phyloP scores from a whole-genome alignment of 2,888 invertebrate species.

The Nasonia oneida region DNA sequence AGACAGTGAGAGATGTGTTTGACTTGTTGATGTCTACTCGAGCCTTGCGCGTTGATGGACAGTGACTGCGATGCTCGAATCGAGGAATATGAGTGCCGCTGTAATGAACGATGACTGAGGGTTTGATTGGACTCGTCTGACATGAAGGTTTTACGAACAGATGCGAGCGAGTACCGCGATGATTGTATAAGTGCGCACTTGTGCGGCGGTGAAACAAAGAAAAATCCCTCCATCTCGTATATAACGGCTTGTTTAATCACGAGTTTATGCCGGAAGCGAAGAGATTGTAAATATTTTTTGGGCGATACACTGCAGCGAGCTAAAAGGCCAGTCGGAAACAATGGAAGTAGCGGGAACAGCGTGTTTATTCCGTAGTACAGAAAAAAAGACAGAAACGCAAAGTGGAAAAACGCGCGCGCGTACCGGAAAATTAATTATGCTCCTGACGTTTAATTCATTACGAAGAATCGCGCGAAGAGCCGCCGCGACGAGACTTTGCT shows the following conservation, averaged over 20 bases:
- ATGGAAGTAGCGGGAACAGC: too few relatives aligned
- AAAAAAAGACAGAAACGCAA: neutral
- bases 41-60: neutral
- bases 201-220: neutral
- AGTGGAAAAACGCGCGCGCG: neutral
- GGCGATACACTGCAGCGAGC: too few relatives aligned
- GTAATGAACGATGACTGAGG: constrained; percentile 6
- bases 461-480: constrained; percentile 41
- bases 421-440: constrained; percentile 52
- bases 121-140: neutral
- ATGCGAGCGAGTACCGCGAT: neutral
- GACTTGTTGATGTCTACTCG: neutral
- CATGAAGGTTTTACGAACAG: neutral
- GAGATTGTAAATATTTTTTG: neutral
- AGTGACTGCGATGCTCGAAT: neutral
- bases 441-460: constrained; percentile 56
- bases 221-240: neutral
- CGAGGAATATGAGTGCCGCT: neutral
- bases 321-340: too few relatives aligned
- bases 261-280: neutral
- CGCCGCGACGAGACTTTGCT: neutral
- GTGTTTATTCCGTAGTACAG: neutral
- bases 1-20: neutral
- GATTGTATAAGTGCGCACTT: neutral
- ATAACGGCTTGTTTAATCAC: neutral